phyloP scores from a whole-genome alignment of 2,113 vertebrate species.

The Chionis minor region DNA sequence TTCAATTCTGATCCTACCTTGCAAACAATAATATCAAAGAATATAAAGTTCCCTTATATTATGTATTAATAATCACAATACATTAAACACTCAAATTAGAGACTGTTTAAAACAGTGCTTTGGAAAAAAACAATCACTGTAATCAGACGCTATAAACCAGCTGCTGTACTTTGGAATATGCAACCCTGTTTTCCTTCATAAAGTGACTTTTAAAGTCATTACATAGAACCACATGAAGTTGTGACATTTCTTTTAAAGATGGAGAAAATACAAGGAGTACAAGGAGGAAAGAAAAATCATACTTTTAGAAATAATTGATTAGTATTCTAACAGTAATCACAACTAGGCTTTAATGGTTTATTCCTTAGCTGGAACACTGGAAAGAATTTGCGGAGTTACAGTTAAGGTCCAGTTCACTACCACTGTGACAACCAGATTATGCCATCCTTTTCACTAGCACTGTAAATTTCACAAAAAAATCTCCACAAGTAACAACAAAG shows the following conservation, averaged over 20 bases:
- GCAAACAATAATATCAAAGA: not conserved
- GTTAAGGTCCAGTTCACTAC: not conserved
- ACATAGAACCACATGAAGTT: not conserved
- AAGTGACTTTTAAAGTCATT: not conserved
- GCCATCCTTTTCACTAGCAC: not conserved
- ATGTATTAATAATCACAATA: not conserved
- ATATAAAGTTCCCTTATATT: not conserved
- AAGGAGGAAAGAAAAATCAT: not conserved
- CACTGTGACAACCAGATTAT: not conserved
- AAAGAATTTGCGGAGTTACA: not conserved
- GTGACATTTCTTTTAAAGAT: not conserved
- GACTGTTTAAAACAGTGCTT: not conserved
- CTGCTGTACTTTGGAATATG: not conserved
- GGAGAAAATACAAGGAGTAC: not conserved
- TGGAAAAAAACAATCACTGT: not conserved
- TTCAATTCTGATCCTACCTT: not conserved
- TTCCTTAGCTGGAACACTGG: not conserved
- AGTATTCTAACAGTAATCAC: not conserved
- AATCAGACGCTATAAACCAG: not conserved
- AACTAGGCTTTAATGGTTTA: not conserved
- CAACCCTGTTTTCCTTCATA: not conserved
- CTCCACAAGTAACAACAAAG: not conserved
- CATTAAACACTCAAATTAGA: not conserved
- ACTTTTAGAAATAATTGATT: not conserved
- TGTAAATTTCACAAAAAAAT: not conserved